phyloP scores from a whole-genome alignment of 1,140 invertebrate genomes.

The Nasonia giraulti region DNA sequence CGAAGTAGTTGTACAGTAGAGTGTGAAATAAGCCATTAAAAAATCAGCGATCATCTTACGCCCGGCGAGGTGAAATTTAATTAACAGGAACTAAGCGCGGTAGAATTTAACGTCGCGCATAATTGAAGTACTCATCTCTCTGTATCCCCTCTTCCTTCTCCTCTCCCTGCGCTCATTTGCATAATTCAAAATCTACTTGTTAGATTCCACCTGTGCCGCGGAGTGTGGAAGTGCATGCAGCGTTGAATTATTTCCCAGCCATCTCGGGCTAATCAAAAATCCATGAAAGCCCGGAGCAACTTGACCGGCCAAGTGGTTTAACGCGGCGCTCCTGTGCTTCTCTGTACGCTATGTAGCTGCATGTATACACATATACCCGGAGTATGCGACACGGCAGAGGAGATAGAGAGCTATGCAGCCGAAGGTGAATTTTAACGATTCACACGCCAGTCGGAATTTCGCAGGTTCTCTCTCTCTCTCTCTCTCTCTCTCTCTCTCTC shows the following conservation, averaged over 20 bases:
- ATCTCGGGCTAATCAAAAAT: slow-evolving; percentile 4
- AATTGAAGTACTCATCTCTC: background rate
- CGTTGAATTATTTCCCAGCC: background rate
- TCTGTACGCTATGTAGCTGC: background rate
- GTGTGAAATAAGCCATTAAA: too few relatives aligned
- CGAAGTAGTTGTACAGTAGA: background rate
- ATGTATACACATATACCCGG: background rate
- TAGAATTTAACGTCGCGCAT: background rate
- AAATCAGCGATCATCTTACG: background rate
- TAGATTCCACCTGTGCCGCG: background rate
- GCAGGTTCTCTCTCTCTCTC: too few relatives aligned
- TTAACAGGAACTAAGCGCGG: background rate
- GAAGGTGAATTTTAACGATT: slow-evolving; percentile 4
- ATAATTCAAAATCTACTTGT: background rate
- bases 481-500: too few relatives aligned
- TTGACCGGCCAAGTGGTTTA: background rate
- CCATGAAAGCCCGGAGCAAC: background rate
- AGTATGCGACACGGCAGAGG: background rate
- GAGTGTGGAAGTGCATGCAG: too few relatives aligned
- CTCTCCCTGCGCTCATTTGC: too few relatives aligned
- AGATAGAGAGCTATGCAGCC: background rate
- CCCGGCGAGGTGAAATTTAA: background rate
- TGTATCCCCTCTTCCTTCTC: too few relatives aligned
- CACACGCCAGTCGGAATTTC: background rate
- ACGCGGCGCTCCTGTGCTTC: background rate